Evolutionary conservation across 2,113 vertebrate species (phyloP).

Genomic region (Rafetus swinhoei): DNA sequence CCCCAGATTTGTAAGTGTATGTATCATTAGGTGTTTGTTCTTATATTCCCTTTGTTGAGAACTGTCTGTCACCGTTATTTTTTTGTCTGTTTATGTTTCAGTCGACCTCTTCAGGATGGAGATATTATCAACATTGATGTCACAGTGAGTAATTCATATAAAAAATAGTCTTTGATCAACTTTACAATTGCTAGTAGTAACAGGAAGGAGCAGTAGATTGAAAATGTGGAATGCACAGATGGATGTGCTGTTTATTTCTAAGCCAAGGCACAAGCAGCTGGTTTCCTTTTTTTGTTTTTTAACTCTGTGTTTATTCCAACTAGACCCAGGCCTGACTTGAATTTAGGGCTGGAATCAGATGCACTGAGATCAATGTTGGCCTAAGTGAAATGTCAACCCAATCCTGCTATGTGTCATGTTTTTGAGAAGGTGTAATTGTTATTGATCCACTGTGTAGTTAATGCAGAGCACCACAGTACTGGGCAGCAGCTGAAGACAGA

Average conservation of each 20-base stretch:
- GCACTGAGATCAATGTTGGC: constrained; percentile 95
- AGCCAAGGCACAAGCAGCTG: constrained; percentile 86
- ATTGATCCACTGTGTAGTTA: constrained; percentile 99
- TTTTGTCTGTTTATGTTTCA: constrained; percentile 84
- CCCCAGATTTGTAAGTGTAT: constrained; percentile 71
- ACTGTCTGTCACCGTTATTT: constrained; percentile 77
- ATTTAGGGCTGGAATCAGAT: constrained; percentile 95
- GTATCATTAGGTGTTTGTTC: constrained; percentile 84
- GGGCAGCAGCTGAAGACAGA: constrained; percentile 92
- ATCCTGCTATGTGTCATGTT: constrained; percentile 96
- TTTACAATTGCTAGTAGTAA: constrained; percentile 83
- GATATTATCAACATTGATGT: constrained; percentile 94
- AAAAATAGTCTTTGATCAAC: constrained; percentile 88
- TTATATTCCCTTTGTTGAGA: constrained; percentile 83
- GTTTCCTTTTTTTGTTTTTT: constrained; percentile 90
- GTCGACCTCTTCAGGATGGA: constrained; percentile 86
- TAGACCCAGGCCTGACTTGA: constrained; percentile 89
- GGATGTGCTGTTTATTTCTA: constrained; percentile 92
- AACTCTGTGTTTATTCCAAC: constrained; percentile 89
- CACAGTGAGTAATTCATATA: constrained; percentile 85
- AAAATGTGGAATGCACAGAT: constrained; percentile 86
- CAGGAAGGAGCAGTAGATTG: constrained; percentile 89
- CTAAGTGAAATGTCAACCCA: constrained; percentile 96
- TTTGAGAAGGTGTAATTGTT: constrained; percentile 99
- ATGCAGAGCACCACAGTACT: constrained; percentile 91